Percentiles rank a stretch among this genome's conserved stretches.
These are phyloP conservation scores for Daktulosphaira vitifoliae DNA, from an alignment of 1,140 invertebrate genomes.

Conservation along the genomic window DNA sequence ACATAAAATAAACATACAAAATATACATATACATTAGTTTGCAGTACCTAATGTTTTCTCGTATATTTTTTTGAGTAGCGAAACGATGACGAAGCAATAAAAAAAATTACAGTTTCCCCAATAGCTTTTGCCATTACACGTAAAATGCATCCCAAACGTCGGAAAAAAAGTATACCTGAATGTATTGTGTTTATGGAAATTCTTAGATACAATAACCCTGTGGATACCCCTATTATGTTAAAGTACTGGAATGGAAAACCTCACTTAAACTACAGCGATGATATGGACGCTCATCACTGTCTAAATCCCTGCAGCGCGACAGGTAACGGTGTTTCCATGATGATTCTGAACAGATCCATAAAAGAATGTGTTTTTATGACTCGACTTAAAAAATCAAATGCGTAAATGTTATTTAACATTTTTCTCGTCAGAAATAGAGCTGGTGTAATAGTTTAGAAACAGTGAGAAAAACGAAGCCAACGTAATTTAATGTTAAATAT, in stretches of 20 bases:
- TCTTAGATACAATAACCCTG: slow-evolving; percentile 3
- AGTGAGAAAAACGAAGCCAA: too few relatives aligned
- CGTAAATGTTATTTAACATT: too few relatives aligned
- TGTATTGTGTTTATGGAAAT: slow-evolving; percentile 10
- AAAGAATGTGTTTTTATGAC: too few relatives aligned
- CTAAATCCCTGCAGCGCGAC: background rate
- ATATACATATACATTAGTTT: too few relatives aligned
- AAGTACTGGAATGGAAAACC: slow-evolving; percentile 9
- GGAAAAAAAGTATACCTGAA: background rate
- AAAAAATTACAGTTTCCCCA: background rate
- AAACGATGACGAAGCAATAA: background rate
- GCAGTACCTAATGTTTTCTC: too few relatives aligned
- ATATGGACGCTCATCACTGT: background rate
- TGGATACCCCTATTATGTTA: background rate
- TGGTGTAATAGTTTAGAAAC: too few relatives aligned
- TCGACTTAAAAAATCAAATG: too few relatives aligned
- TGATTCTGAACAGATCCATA: too few relatives aligned
- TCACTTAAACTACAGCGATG: background rate
- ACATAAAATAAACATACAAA: too few relatives aligned
- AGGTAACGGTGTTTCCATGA: background rate
- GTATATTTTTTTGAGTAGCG: too few relatives aligned
- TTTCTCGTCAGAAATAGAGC: too few relatives aligned
- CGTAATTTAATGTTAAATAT: too few relatives aligned
- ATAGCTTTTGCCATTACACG: slow-evolving; percentile 1
- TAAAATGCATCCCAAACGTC: background rate